Conservation (phyloP, 2,888 invertebrate species). For the Synergus gifuensis region DNA sequence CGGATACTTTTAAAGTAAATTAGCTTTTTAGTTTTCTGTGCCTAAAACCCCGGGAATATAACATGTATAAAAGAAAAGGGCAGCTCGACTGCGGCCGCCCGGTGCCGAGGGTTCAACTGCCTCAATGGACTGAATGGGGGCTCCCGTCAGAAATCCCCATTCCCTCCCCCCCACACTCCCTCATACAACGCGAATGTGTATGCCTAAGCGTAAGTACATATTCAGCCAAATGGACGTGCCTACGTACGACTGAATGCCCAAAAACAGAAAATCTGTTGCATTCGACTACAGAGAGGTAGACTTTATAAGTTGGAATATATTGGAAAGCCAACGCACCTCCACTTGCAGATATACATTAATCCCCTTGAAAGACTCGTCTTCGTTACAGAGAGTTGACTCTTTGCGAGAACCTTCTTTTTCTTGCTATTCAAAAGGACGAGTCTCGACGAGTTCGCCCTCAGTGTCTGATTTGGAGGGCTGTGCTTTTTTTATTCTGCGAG, state of each 20-base stretch:
- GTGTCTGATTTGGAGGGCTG: background rate
- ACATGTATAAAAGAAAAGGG: conserved; percentile 68
- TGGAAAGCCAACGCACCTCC: conserved; percentile 6
- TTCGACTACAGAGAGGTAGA: conserved; percentile 30
- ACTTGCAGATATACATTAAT: conserved; percentile 52
- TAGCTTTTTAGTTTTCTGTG: conserved; percentile 77
- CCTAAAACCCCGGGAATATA: conserved; percentile 71
- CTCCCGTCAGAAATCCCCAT: conserved; percentile 51
- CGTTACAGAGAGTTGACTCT: conserved; percentile 53
- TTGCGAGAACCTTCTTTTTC: conserved; percentile 44
- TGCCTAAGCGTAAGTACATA: conserved; percentile 20
- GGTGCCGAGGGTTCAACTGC: conserved; percentile 68
- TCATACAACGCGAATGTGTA: conserved; percentile 20
- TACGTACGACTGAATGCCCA: conserved; percentile 70
- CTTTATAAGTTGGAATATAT: background rate
- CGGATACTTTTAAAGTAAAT: conserved; percentile 78
- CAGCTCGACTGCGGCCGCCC: conserved; percentile 57
- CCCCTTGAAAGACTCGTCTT: conserved; percentile 63
- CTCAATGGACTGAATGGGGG: conserved; percentile 61
- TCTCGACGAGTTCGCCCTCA: background rate
- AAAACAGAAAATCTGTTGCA: conserved; percentile 70
- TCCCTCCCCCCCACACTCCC: conserved; percentile 20
- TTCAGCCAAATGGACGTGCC: conserved; percentile 48
- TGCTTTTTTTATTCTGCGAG: background rate
- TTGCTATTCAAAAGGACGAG: conserved; percentile 25